Evolutionary conservation across 2,888 invertebrate species (phyloP).

Genomic region (Osmoderma eremita): DNA sequence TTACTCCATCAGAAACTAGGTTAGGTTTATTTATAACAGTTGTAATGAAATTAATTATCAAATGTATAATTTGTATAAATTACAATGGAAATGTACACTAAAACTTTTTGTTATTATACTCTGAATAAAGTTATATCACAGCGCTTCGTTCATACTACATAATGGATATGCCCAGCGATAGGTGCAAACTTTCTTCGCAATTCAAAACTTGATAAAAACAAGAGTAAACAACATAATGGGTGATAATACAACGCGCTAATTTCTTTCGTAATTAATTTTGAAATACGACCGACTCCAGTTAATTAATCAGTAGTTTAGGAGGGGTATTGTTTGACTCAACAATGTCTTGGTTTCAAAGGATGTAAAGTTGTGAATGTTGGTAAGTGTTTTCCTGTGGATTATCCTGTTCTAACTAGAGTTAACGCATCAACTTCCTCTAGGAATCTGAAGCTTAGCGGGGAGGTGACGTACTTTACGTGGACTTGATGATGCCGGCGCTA

Average conservation of each 20-base stretch:
- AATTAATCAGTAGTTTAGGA: slow-evolving; percentile 40
- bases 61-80: no score
- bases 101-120: no score
- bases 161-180: not conserved
- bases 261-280: slow-evolving; percentile 44
- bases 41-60: no score
- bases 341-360: slow-evolving; percentile 41
- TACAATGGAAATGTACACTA: no score
- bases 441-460: slow-evolving; percentile 19
- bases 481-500: slow-evolving; percentile 1
- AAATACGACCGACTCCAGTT: slow-evolving; percentile 36
- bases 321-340: slow-evolving; percentile 39
- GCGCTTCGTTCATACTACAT: not conserved
- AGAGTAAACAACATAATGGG: slow-evolving; percentile 13
- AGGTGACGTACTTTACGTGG: slow-evolving; percentile 3
- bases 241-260: slow-evolving; percentile 21
- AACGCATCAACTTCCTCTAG: slow-evolving; percentile 39
- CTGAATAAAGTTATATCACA: no score
- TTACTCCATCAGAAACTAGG: no score
- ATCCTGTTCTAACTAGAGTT: slow-evolving; percentile 47
- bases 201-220: slow-evolving; percentile 22
- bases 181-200: slow-evolving; percentile 9
- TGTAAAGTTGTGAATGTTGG: slow-evolving; percentile 42
- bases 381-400: slow-evolving; percentile 46
- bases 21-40: no score